Evolutionary conservation across 2,888 invertebrate genomes (phyloP), one percentile per base, ranked within the genome.

Genomic region (Xestia ashworthii): DNA sequence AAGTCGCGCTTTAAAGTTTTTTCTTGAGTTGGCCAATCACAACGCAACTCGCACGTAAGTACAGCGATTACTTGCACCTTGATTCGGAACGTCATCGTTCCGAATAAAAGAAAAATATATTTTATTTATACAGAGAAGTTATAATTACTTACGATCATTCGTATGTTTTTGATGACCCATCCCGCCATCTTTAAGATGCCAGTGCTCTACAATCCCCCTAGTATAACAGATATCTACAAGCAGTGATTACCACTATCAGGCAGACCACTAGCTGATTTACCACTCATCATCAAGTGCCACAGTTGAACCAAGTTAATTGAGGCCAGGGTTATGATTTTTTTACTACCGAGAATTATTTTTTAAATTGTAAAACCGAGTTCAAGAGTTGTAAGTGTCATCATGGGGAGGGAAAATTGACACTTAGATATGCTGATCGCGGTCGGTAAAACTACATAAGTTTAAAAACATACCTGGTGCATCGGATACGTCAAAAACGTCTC

Each of bases 401-500:
- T 22, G 19, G 50, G 19, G 19, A 50, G 3, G 19, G 19, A 22
- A 50, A 50, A 19, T 53, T 9, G 22, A 3, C 22, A 53, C n/a
- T n/a, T 1, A 9, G 22, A 32, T 32, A 3, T 22, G 22, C 22
- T 11, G 11, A 58, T 58, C 55, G 11, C 55, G n/a, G n/a, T 55
- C 14, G 25, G 0, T 58, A 12, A n/a, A 58, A 16, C 12, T n/a
- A 41, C n/a, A 65, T 25, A 44, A 65, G n/a, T 65, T n/a, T n/a
- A 25, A 25, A 65, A 65, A 16, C 72, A 16, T 50, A 92, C 93
- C 98, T 99, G 99, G 95, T 99, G 98, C 99, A 99, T 99, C 32
- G 99, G 99, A 95, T 99, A 99, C 3, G 99, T 99, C 80, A 99
- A 97, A 93, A 99, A 99, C 3, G 98, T 98, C 95, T 99, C 99